Conservation (phyloP, 2,113 vertebrate species). For the Sinosuthora webbiana region DNA sequence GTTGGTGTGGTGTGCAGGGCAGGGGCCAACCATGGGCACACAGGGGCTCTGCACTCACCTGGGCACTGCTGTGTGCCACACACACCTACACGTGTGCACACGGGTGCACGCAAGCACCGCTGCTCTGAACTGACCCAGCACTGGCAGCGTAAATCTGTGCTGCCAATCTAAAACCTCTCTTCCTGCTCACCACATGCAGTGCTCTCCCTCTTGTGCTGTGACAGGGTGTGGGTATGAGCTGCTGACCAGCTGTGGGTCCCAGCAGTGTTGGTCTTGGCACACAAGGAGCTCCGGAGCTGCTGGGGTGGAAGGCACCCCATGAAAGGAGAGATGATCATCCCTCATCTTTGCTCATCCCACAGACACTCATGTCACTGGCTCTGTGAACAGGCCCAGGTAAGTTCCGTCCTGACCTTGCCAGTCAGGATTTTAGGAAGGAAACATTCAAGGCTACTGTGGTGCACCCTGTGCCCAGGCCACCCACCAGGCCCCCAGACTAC, state of each 20-base stretch:
- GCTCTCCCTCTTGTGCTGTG: neutral
- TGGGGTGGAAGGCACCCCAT: neutral
- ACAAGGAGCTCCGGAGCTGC: neutral
- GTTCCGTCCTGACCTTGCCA: neutral
- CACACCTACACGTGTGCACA: neutral
- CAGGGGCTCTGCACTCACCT: neutral
- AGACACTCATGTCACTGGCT: fast-evolving
- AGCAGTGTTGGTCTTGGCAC: fast-evolving
- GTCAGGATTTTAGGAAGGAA: neutral
- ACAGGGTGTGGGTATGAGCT: neutral
- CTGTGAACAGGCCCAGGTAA: neutral
- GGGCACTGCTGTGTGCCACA: neutral
- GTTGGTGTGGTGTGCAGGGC: neutral
- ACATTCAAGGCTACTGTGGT: neutral
- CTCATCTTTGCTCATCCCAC: neutral
- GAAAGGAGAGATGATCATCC: neutral
- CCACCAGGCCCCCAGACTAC: fast-evolving
- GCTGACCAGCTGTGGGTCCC: fast-evolving
- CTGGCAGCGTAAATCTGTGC: neutral
- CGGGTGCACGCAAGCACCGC: fast-evolving
- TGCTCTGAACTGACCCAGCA: neutral
- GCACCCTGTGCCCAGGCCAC: neutral
- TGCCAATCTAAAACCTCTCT: neutral
- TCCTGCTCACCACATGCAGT: neutral
- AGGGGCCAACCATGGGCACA: neutral